Evolutionary conservation across 2,888 invertebrate species (phyloP), one percentile per base, ranked within the genome.

Genomic region (Nymphalis c-album): DNA sequence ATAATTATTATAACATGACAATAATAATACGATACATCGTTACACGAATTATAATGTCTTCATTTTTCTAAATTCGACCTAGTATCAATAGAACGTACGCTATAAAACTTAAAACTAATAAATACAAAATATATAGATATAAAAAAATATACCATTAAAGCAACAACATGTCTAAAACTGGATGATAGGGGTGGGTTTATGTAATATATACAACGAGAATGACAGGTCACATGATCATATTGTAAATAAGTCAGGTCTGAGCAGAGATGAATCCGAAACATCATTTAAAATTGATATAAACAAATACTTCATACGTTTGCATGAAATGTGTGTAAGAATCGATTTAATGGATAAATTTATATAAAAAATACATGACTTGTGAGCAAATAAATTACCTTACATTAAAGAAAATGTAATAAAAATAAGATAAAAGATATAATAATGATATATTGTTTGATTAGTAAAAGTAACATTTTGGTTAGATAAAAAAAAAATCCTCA

Each of bases 161-260:
- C 76, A 60, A 67, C 67, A 65, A 26, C 67, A 67, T 62, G 53
- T 63, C 73, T 74, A 72, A 66, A 75, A 77, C 60, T 74, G 70
- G 71, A 82, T 82, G 85, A 83, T 80, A 80, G 85, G 84, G 86
- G 90, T 90, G 91, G 91, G 91, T 90, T 90, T 89, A 90, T 89
- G 88, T 77, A 40, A 5, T 40, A 40, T 40, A 55, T 55, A 55
- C 4, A 55, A 7, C 31, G 31, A 6, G 16, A 31, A n/a, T 8
- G 31, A n/a, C 6, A 31, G 55, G 31, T 17, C 7, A n/a, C 8
- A n/a, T 55, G 8, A 16, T 16, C 1, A 31, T n/a, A n/a, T 31
- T 22, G 75, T 70, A 67, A 71, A 46, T 20, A 35, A 50, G 73
- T 71, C 71, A 75, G 76, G 76, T 78, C 74, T 76, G 87, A 89